Conservation (phyloP, 2,888 invertebrate species). For the Zygothrica quintamaculata region DNA sequence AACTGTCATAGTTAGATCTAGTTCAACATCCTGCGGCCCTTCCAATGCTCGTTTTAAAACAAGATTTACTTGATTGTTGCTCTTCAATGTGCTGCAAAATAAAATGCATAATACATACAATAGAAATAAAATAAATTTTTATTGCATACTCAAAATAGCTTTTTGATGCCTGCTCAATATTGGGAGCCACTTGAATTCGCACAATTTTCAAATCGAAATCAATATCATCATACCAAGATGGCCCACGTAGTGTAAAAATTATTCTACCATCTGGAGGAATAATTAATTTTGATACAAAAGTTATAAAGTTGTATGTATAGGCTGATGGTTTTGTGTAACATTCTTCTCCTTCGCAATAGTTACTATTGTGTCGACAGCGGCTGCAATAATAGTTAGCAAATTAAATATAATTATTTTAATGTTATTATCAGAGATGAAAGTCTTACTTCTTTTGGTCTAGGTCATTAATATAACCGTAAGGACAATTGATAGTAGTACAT, state of each 20-base stretch:
- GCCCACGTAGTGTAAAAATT: constrained; percentile 95
- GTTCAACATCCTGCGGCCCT: constrained; percentile 96
- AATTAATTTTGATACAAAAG: constrained; percentile 93
- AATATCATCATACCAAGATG: constrained; percentile 89
- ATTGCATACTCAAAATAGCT: constrained; percentile 86
- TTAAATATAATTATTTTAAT: background rate
- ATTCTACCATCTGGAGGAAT: constrained; percentile 87
- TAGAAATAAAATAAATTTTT: too few species aligned
- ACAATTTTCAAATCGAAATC: constrained; percentile 90
- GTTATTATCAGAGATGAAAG: background rate
- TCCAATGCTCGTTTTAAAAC: constrained; percentile 89
- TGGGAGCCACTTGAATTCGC: constrained; percentile 88
- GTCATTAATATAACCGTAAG: constrained; percentile 92
- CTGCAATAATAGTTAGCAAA: constrained; percentile 85
- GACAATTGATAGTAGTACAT: constrained; percentile 94
- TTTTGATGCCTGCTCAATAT: constrained; percentile 86
- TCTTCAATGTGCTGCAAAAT: constrained; percentile 85
- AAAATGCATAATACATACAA: background rate
- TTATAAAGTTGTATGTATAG: constrained; percentile 96
- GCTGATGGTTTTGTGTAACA: constrained; percentile 93
- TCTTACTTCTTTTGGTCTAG: constrained; percentile 91
- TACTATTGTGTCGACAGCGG: constrained; percentile 90
- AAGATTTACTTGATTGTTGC: constrained; percentile 90
- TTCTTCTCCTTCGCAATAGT: constrained; percentile 89
- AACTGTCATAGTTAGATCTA: constrained; percentile 94